Percentiles rank a stretch among this genome's conserved stretches.
Conservation (phyloP, 2,888 invertebrate species). For the Esperia sulphurella region DNA sequence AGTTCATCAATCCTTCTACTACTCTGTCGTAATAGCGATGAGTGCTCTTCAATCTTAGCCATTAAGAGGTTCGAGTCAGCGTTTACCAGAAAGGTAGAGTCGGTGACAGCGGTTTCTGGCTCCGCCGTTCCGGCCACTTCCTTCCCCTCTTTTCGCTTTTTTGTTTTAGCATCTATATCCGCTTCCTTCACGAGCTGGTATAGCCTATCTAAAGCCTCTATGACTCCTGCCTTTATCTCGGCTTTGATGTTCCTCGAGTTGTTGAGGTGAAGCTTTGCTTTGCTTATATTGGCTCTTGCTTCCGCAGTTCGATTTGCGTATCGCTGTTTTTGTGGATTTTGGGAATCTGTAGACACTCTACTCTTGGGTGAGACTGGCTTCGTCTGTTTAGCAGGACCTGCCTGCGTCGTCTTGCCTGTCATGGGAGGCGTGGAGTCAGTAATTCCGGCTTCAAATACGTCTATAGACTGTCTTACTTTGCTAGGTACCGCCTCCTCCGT, state of each 20-base stretch:
- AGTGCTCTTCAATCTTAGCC: neutral
- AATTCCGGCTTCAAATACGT: neutral
- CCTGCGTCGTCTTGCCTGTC: too few species aligned
- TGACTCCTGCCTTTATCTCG: conserved; percentile 2
- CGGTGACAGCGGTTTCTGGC: too few species aligned
- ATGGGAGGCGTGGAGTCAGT: neutral
- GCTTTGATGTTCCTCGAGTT: conserved; percentile 1
- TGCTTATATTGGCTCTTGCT: conserved; percentile 4
- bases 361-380: neutral
- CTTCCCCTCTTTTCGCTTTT: too few species aligned
- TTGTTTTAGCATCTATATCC: neutral
- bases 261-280: neutral
- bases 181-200: conserved; percentile 10
- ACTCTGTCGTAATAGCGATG: too few species aligned
- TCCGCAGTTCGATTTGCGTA: neutral
- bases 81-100: too few species aligned
- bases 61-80: too few species aligned
- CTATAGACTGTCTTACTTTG: neutral
- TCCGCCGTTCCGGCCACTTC: too few species aligned
- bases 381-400: neutral
- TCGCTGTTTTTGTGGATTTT: neutral
- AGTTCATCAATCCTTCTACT: neutral
- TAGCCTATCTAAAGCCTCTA: conserved; percentile 1
- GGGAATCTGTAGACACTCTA: neutral
- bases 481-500: neutral